phyloP scores from a whole-genome alignment of 2,888 invertebrate species.

The Troglohyphantes excavatus region DNA sequence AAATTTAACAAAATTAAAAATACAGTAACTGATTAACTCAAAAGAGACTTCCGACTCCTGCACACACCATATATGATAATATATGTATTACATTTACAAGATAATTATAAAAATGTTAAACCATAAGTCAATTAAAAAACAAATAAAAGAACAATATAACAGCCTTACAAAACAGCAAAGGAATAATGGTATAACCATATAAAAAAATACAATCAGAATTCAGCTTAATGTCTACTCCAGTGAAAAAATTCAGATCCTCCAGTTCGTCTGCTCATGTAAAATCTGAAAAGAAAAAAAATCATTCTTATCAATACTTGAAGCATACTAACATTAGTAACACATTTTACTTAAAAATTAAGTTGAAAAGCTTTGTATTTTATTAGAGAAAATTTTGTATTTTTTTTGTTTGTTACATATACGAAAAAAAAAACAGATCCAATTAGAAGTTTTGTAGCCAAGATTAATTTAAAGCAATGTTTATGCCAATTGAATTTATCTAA shows the following conservation, averaged over 20 bases:
- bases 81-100: conserved; percentile 36
- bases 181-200: conserved; percentile 41
- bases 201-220: conserved; percentile 40
- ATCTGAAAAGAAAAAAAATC: conserved; percentile 40
- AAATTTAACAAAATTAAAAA: not conserved
- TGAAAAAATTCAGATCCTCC: conserved; percentile 61
- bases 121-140: conserved; percentile 47
- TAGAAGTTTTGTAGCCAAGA: no score
- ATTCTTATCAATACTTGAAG: no score
- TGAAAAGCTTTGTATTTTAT: no score
- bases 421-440: no score
- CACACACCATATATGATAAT: not conserved
- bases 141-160: conserved; percentile 51
- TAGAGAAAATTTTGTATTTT: no score
- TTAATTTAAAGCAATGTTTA: no score
- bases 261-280: conserved; percentile 59
- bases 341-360: no score
- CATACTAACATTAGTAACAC: no score
- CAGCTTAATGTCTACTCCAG: conserved; percentile 50
- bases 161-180: conserved; percentile 54
- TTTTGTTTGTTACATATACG: no score
- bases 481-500: no score
- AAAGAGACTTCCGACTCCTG: not conserved
- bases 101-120: conserved; percentile 45
- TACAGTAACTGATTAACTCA: not conserved